Evolutionary conservation across 2,797 vertebrate species (phyloP).

Genomic region (Otolemur crassicaudatus): DNA sequence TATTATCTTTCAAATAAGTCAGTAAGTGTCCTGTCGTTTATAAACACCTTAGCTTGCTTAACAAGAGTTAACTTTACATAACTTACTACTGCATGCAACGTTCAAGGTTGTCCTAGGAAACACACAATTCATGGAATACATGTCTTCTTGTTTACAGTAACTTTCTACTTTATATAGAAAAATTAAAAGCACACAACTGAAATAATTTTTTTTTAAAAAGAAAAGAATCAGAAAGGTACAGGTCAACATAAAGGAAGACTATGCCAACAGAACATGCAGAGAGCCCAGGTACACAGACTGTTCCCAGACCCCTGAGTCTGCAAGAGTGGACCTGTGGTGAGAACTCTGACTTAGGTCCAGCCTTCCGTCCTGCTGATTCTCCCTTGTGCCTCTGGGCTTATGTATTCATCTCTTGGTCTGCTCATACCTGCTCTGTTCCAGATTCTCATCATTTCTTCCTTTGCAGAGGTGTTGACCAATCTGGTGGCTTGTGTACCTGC

Average conservation of each 20-base stretch:
- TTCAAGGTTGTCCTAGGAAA: neutral
- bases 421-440: neutral
- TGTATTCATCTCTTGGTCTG: neutral
- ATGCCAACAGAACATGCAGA: neutral
- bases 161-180: neutral
- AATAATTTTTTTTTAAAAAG: neutral
- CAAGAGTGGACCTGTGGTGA: neutral
- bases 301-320: neutral
- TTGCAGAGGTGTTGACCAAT: neutral
- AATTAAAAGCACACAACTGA: neutral
- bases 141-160: neutral
- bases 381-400: neutral
- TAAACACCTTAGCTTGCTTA: neutral
- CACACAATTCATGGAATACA: neutral
- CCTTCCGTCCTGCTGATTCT: neutral
- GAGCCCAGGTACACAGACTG: neutral
- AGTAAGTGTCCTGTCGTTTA: neutral
- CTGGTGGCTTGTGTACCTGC: neutral
- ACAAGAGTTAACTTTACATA: neutral
- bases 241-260: neutral
- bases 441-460: neutral
- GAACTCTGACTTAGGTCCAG: neutral
- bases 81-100: neutral
- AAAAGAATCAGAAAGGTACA: neutral
- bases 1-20: slow-evolving; percentile 20